Conservation (phyloP, 1,140 invertebrate species). For the Euglossa dilemma region DNA sequence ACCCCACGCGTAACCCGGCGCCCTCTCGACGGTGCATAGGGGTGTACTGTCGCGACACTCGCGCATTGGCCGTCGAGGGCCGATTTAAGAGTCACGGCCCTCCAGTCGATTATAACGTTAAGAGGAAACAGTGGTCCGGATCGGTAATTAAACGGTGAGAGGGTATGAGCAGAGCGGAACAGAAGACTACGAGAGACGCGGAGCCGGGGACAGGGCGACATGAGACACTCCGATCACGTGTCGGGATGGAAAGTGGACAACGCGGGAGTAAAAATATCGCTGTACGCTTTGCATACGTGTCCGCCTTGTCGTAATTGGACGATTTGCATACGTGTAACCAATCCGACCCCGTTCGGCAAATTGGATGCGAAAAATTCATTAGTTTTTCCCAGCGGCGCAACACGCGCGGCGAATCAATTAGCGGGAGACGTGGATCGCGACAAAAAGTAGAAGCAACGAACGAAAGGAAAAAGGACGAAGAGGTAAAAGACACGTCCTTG, state of each 20-base stretch:
- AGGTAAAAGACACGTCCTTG: background rate
- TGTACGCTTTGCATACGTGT: background rate
- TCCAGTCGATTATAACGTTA: constrained; percentile 57
- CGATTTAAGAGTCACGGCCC: constrained; percentile 62
- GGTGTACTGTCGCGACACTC: constrained; percentile 62
- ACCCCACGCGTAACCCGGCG: constrained; percentile 51
- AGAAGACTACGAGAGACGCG: background rate
- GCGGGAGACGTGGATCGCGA: no score
- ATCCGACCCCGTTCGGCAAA: background rate
- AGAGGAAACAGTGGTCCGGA: constrained; percentile 57
- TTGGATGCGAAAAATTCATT: background rate
- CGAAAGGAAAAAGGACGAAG: background rate
- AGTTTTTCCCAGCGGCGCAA: background rate
- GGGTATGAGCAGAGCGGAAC: constrained; percentile 6
- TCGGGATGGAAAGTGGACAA: background rate
- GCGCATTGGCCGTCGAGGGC: constrained; percentile 55
- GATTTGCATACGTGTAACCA: background rate
- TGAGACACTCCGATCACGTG: background rate
- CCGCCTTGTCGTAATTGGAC: constrained; percentile 2
- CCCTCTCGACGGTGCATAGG: constrained; percentile 57
- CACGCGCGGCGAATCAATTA: background rate
- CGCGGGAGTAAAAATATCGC: background rate
- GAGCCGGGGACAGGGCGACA: no score
- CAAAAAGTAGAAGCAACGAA: background rate
- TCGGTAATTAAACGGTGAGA: constrained; percentile 54